Evolutionary conservation across 2,113 vertebrate species (phyloP).

Genomic region (Nothocercus nigrocapillus): DNA sequence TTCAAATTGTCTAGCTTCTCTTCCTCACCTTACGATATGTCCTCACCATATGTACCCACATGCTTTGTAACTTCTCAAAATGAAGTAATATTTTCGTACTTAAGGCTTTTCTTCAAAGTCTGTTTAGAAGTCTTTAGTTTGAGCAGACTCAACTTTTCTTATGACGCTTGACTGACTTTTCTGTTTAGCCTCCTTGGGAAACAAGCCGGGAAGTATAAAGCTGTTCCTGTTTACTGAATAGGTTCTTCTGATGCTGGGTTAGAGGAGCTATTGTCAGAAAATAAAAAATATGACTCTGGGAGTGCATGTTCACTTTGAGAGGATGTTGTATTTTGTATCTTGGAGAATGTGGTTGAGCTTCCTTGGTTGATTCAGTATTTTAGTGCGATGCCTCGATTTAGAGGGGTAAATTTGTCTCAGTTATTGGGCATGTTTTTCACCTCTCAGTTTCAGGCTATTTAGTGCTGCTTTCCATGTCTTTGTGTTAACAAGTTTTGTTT

Average conservation of each 20-base stretch:
- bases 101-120: background rate
- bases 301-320: background rate
- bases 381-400: background rate
- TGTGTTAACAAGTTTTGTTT: slow-evolving; percentile 6
- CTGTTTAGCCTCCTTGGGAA: background rate
- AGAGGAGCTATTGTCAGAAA: background rate
- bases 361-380: background rate
- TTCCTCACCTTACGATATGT: too few relatives aligned
- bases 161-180: background rate
- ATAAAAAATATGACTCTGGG: background rate
- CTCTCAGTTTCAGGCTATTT: background rate
- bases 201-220: background rate
- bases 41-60: background rate
- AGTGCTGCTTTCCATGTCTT: background rate
- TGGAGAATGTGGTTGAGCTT: background rate
- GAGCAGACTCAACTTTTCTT: background rate
- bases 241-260: background rate
- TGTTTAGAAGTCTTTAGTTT: background rate
- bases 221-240: background rate
- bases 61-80: background rate
- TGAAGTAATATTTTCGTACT: background rate
- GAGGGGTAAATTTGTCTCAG: background rate
- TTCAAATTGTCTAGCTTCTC: too few relatives aligned
- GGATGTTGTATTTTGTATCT: background rate
- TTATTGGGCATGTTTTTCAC: background rate